Evolutionary conservation across 2,888 invertebrate species (phyloP).

Genomic region (Cyclophora albipunctata): DNA sequence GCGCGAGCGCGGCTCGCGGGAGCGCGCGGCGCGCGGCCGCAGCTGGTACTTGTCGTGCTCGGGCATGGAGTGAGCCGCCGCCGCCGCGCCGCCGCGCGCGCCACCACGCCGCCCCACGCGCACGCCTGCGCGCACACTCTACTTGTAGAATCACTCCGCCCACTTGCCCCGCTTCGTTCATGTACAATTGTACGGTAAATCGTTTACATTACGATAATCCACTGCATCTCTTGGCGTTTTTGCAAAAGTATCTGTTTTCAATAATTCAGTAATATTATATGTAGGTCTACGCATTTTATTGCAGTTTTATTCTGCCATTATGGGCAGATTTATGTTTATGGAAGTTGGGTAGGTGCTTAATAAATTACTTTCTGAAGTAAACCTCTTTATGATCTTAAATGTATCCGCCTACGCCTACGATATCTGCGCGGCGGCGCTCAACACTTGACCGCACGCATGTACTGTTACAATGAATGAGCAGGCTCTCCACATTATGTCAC

Average conservation of each 20-base stretch:
- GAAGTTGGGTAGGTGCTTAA: too few species aligned
- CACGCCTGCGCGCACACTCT: slow-evolving; percentile 46
- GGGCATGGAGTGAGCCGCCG: slow-evolving; percentile 59
- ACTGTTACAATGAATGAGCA: slow-evolving; percentile 66
- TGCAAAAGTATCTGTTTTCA: not conserved
- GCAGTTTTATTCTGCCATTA: not conserved
- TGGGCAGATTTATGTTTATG: too few species aligned
- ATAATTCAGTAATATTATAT: too few species aligned
- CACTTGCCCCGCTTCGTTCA: slow-evolving; percentile 64
- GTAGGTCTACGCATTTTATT: not conserved
- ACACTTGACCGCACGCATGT: slow-evolving; percentile 35
- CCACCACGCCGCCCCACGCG: slow-evolving; percentile 38
- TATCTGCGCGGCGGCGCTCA: not conserved
- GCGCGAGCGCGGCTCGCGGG: slow-evolving; percentile 72
- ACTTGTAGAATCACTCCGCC: slow-evolving; percentile 63
- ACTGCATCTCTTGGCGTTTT: not conserved
- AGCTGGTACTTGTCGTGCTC: slow-evolving; percentile 74
- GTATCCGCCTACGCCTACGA: too few species aligned
- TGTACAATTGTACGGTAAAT: slow-evolving; percentile 44
- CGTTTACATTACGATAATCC: slow-evolving; percentile 9
- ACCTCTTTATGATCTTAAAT: too few species aligned
- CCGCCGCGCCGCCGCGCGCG: slow-evolving; percentile 19
- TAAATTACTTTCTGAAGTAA: too few species aligned
- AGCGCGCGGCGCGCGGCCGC: slow-evolving; percentile 68
- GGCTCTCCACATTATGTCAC: slow-evolving; percentile 31